A percentile compares a stretch with the other conserved stretches of the same genome.
Conservation (phyloP, 2,113 vertebrate genomes). For the Pangasianodon hypophthalmus region DNA sequence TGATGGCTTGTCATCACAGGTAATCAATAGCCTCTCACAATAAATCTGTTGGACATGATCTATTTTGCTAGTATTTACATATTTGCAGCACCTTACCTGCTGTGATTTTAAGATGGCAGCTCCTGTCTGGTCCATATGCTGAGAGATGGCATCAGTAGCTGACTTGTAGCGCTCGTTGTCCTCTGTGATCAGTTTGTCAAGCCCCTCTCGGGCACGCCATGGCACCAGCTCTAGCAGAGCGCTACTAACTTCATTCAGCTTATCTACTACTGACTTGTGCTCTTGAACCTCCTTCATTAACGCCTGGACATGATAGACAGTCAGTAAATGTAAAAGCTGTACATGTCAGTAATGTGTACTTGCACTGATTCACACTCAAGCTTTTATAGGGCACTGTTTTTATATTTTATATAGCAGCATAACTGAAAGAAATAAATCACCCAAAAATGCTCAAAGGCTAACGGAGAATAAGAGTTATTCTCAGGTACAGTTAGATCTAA, state of each 20-base stretch:
- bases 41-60: neutral
- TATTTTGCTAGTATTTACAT: conserved; percentile 1
- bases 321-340: neutral
- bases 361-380: neutral
- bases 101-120: conserved; percentile 88
- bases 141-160: conserved; percentile 78
- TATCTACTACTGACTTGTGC: conserved; percentile 81
- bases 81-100: conserved; percentile 78
- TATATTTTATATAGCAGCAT: too few species aligned
- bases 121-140: conserved; percentile 88
- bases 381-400: too few species aligned
- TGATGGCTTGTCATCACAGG: conserved; percentile 28
- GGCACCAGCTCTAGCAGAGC: conserved; percentile 92
- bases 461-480: neutral
- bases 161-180: conserved; percentile 86
- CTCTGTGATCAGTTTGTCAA: conserved; percentile 88
- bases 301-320: conserved; percentile 69
- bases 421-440: neutral
- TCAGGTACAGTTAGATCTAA: neutral
- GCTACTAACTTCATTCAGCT: conserved; percentile 87
- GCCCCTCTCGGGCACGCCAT: conserved; percentile 89
- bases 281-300: conserved; percentile 83
- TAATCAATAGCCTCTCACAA: neutral
- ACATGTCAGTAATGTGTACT: neutral
- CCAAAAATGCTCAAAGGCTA: neutral